Evolutionary conservation across 2,888 invertebrate genomes (phyloP), one percentile per base, ranked within the genome.

Genomic region (Poecilus cupreus): DNA sequence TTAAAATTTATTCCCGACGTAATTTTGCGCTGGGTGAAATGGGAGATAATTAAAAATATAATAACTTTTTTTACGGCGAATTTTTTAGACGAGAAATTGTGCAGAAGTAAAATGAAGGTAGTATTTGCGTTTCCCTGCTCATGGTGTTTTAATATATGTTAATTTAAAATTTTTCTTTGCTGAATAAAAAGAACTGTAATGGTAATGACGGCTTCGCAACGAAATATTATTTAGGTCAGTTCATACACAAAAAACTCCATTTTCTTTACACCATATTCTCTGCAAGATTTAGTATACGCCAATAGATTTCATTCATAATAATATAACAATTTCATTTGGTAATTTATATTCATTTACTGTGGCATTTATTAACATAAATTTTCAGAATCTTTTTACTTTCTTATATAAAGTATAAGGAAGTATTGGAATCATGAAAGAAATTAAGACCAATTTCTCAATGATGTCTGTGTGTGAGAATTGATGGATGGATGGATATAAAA

Each of bases 41-140:
- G 64, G 20, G 37, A 68, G 32, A 68, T 68, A 68, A 68, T 68
- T 68, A 68, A 68, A 68, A 68, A 68, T 68, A 68, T 68, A 68
- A 68, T 68, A 68, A 37, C 64, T 68, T 68, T 37, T 24, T 37
- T 37, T 32, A 68, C 64, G n/a, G 37, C 64, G 64, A 68, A 68
- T 32, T 68, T 24, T 24, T 37, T 68, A 37, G 37, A 16, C 18
- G 13, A 18, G 37, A 68, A 68, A 68, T 64, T 26, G 32, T 16
- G 13, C 37, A 37, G 37, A 37, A 68, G 37, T 37, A 18, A 60
- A 26, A 43, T 43, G 43, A 43, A 43, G 43, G 43, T 32, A 32
- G 32, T 32, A 32, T 32, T 32, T 32, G 20, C 54, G 32, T 20
- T 26, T 13, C 22, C 26, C 60, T 43, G n/a, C 24, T 60, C 60